Base-by-base conservation (phyloP, 2,797 vertebrate species). In the Intellagama lesueurii region DNA sequence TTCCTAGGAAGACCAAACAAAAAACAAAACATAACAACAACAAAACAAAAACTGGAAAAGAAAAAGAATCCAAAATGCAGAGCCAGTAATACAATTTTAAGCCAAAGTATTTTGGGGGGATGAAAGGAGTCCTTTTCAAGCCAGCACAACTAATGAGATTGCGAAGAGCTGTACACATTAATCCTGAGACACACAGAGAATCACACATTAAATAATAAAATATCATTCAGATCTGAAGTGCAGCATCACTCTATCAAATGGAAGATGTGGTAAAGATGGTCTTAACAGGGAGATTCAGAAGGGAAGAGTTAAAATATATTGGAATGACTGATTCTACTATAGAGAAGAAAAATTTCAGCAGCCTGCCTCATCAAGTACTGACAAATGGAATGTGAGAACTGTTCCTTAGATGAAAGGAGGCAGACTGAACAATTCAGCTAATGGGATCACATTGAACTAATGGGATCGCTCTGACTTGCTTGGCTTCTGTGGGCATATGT, bases 331-430 rank as follows among this genome's bases (percentile, higher is more conserved):
- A 93, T 88, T 94, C 88, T 78, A 89, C 91, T 81, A 32, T 89
- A 44, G 78, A 72, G 32, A 77, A 87, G 16, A 64, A 95, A 93
- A 95, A 90, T 81, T 91, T 93, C 90, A 96, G 91, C 81, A 92
- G 93, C 88, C 0, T 22, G 88, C 90, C 89, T 92, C 93, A 92
- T 95, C 91, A 95, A 91, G 92, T 87, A 92, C 90, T 60, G 78
- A 96, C 88, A 90, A 91, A 94, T 94, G 93, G 95, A 96, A 97
- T 95, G 94, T 0, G 52, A 93, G 95, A 95, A 95, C 92, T 93
- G 94, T 89, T 96, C 92, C 93, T 94, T 92, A 92, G 96, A 91
- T 95, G 94, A 97, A 94, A 95, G 90, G 91, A 96, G 86, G 81
- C 93, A 94, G 90, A 92, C 94, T 49, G 91, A 96, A 94, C 92